phyloP scores from a whole-genome alignment of 2,888 invertebrate genomes.

The Habroteleia sp. region DNA sequence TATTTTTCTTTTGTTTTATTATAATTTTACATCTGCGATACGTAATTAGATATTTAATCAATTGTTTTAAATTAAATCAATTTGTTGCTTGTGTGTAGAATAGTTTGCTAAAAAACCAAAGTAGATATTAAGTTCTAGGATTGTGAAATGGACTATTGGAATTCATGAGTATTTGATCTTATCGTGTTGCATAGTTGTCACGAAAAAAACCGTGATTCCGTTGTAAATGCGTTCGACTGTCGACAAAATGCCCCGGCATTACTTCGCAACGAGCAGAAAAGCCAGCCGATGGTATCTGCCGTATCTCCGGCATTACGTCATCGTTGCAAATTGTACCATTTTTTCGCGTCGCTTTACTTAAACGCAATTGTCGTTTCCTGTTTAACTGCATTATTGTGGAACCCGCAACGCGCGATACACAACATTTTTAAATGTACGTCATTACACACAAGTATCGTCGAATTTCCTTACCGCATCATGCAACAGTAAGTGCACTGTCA shows the following conservation, averaged over 20 bases:
- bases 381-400: conserved; percentile 14
- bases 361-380: conserved; percentile 17
- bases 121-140: background rate
- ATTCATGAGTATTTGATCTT: background rate
- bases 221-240: background rate
- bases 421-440: conserved; percentile 1
- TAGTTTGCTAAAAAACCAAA: too few species aligned
- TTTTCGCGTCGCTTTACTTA: conserved; percentile 16
- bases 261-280: background rate
- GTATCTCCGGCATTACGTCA: conserved; percentile 7
- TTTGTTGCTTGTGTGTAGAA: too few species aligned
- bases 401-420: background rate
- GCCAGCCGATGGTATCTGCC: background rate
- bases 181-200: background rate
- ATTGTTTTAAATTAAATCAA: too few species aligned
- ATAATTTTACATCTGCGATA: too few species aligned
- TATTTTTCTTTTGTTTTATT: too few species aligned
- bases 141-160: background rate
- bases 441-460: conserved; percentile 15
- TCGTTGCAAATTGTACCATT: conserved; percentile 9
- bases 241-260: conserved; percentile 2
- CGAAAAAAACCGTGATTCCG: background rate
- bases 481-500: conserved; percentile 19
- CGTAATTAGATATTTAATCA: too few species aligned
- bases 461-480: conserved; percentile 24